Base-by-base conservation (phyloP, 2,797 vertebrate genomes). In the Pelodytes ibericus region DNA sequence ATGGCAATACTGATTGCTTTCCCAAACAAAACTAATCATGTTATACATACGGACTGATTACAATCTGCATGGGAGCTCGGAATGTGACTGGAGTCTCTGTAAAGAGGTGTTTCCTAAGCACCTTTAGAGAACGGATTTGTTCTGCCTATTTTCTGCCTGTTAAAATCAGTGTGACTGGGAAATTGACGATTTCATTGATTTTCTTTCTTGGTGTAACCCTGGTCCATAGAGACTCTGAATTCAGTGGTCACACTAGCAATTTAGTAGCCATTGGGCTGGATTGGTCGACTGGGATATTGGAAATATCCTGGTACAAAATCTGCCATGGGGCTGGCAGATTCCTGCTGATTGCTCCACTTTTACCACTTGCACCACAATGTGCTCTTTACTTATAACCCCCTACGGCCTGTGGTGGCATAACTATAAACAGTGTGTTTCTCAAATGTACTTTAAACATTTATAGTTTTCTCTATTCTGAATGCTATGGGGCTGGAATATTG, bases 1-100 rank as follows among this genome's bases (percentile, higher is more conserved):
- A 74, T 83, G 86, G 74, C 80, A 56, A 71, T 79, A 81, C 65
- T 63, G 53, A 30, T 71, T 4, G 75, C 80, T 84, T 83, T 84
- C 80, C 33, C 18, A 72, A 83, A 71, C 44, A 51, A 60, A 27
- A 66, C 68, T 76, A 4, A 83, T 80, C 74, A 20, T 62, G 75
- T 84, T 73, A 1, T 3, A 11, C 74, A 65, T 76, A 36, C 24
- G 65, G 60, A 57, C 67, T 80, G 66, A 72, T 73, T 63, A 73
- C 75, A 81, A 83, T 82, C 82, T 80, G 71, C 61, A 26, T 72
- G 29, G 11, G 16, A n/a, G 3, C 9, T 24, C 20, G 74, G 64
- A 3, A 36, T 11, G 22, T 71, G 75, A 64, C 15, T 36, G 36
- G 1, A 15, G 4, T 78, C 79, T 7, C 9, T 58, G 2, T 4